Evolutionary conservation across 2,797 vertebrate species (phyloP), one percentile per base, ranked within the genome.

Genomic region (Phalanger gymnotis): DNA sequence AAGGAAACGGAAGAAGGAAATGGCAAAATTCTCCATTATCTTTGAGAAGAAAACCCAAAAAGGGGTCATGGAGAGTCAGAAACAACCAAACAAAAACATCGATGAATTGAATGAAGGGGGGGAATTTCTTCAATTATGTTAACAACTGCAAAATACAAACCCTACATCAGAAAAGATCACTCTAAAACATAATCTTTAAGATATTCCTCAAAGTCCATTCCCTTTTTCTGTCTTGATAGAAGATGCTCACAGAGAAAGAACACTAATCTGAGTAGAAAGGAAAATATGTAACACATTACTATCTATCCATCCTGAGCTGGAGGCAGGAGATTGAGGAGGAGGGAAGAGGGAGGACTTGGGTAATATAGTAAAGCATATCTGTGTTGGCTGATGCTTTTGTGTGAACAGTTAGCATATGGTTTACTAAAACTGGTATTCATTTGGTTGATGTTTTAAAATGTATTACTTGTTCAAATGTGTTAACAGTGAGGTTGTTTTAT

Each of bases 401-500:
- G 0, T 61, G 22, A 11, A 94, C 58, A 31, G 58, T 66, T 47
- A 92, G 57, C 58, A 87, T 47, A 61, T 31, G 92, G 34, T 47
- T 7, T 51, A 34, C 25, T n/a, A 53, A 95, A 91, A 27, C 12
- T 90, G 61, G 54, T 12, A 90, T 81, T 81, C 5, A 58, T 47
- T 22, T 81, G 91, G 40, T 31, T 92, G 54, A 54, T 57, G 11
- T 19, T 91, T 31, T 91, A 94, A 61, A 92, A 92, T 28, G 51
- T 52, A 93, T 53, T 96, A 9, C 22, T 53, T 91, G 58, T 92
- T 93, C 53, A 87, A 16, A 51, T 94, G 94, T n/a, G 14, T 94
- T 92, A 52, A 12, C 52, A 87, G 40, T 91, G 57, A 91, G 30
- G 73, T 90, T 95, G 31, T 19, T 54, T 94, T 93, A 94, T 96